A percentile compares a stretch with the other conserved stretches of the same genome.
Evolutionary conservation across 2,113 vertebrate species (phyloP).

Genomic region (Phylloscopus trochilus): DNA sequence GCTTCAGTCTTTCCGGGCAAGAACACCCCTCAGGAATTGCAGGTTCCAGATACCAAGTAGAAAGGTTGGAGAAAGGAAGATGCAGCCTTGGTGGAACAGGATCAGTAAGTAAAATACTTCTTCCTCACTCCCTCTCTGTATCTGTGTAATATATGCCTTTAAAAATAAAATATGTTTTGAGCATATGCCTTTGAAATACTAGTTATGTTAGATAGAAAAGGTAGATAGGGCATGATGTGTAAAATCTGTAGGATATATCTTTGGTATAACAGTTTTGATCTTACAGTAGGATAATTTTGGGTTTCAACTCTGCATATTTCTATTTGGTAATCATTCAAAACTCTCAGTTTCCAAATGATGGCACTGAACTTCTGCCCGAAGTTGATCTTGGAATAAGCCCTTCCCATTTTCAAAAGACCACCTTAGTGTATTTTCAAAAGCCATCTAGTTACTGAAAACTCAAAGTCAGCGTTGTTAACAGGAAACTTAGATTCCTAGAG

Average conservation of each 20-base stretch:
- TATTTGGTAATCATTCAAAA: neutral
- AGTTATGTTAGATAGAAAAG: neutral
- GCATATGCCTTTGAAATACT: neutral
- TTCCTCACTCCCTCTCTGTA: neutral
- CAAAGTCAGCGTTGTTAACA: neutral
- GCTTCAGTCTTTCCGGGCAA: neutral
- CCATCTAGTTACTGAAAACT: neutral
- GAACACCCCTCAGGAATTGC: neutral
- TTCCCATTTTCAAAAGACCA: neutral
- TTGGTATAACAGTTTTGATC: neutral
- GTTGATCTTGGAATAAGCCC: neutral
- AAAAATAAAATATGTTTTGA: neutral
- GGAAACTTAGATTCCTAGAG: neutral
- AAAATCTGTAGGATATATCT: neutral
- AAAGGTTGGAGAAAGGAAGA: neutral
- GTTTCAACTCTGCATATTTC: neutral
- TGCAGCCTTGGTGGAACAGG: neutral
- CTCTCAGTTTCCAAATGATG: neutral
- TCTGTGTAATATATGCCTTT: neutral
- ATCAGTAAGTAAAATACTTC: neutral
- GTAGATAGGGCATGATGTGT: neutral
- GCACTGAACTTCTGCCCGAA: neutral
- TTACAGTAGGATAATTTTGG: neutral
- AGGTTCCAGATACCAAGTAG: neutral
- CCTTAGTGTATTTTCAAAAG: neutral